phyloP scores from a whole-genome alignment of 2,113 vertebrate genomes.

The Sturnira hondurensis region DNA sequence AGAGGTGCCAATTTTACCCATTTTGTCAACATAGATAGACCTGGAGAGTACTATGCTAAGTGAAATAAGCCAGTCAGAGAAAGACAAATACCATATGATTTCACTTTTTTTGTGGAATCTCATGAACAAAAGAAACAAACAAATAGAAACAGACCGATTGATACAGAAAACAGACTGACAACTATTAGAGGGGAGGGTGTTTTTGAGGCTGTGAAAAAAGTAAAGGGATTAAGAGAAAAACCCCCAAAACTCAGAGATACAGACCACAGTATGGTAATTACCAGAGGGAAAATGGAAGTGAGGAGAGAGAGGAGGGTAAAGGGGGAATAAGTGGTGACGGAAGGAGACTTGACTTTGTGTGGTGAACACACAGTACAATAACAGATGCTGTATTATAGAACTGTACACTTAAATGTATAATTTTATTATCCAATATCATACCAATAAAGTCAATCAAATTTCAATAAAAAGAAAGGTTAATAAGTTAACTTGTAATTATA shows the following conservation, averaged over 20 bases:
- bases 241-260: not conserved
- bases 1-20: not conserved
- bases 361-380: not conserved
- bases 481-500: constrained; percentile 5
- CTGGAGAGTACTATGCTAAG: not conserved
- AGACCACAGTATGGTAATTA: not conserved
- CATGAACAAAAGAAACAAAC: not conserved
- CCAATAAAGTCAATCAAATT: not conserved
- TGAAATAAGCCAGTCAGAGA: not conserved
- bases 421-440: not conserved
- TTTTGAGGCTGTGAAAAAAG: not conserved
- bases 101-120: not conserved
- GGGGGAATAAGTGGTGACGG: not conserved
- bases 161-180: not conserved
- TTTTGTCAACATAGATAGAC: not conserved
- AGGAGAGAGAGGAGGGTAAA: not conserved
- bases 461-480: not conserved
- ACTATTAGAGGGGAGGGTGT: not conserved
- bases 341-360: not conserved
- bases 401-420: not conserved
- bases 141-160: not conserved
- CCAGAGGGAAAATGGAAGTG: not conserved
- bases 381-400: not conserved
- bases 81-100: not conserved
- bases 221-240: not conserved